Evolutionary conservation across 1,140 invertebrate genomes (phyloP), one percentile per base, ranked within the genome.

Genomic region (Aphaenogaster rudis): DNA sequence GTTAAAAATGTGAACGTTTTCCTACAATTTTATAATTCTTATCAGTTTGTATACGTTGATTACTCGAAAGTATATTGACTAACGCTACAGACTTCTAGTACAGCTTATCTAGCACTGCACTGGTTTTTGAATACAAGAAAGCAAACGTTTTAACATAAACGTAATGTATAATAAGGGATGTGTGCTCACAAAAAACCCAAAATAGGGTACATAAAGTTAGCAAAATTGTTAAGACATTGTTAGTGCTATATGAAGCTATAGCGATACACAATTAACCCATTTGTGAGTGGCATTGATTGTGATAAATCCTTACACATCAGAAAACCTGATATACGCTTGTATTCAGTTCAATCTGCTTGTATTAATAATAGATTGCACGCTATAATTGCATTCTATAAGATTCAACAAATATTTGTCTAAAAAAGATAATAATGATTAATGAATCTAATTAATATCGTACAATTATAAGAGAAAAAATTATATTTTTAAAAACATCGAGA

Each of bases 191-290:
- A 79, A 88, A 88, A 91, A 63, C 39, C 69, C 42, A 79, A 76
- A 50, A 13, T 74, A 89, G 45, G 28, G 48, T 78, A 88, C 78
- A 89, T 72, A 77, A 63, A 91, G 45, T 92, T 92, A 91, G 90
- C 82, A 92, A 86, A 77, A 92, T 89, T 74, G 69, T 90, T 45
- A 89, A 92, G 50, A 86, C 88, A 86, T 79, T 87, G 86, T 92
- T 92, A 92, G 88, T 92, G 80, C 90, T 92, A 86, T 85, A 87
- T 79, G 54, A 92, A 92, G 91, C 91, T 91, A 57, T 79, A 90
- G 91, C 77, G 78, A 74, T 92, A 86, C 85, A 91, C 89, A 91
- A 79, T 28, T 79, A 92, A 36, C 11, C 81, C 74, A 82, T 36
- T 76, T 76, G n/a, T 48, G 67, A 88, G 61, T 90, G 54, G 74